Evolutionary conservation across 2,888 invertebrate genomes (phyloP), one percentile per base, ranked within the genome.

Genomic region (Rhamnusium bicolor): DNA sequence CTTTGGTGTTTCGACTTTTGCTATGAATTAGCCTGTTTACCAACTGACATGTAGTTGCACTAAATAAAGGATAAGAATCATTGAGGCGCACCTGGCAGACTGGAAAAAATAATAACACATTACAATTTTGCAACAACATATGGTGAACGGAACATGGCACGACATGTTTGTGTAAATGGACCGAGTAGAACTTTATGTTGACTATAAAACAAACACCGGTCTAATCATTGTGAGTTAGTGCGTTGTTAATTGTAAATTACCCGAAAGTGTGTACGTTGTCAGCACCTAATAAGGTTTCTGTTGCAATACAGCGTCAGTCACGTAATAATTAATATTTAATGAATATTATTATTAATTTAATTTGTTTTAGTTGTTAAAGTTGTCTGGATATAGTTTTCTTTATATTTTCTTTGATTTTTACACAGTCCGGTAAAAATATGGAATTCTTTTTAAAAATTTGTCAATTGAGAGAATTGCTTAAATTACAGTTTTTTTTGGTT

Each of bases 21-120:
- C 24, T 40, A 16, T 27, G 53, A 53, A 18, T 19, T 10, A 18
- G 18, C 19, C 7, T 47, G 65, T 65, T 53, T 53, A 40, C 65
- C 65, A 53, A 53, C 65, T 65, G 65, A 18, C 65, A 65, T 53
- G 65, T 16, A 65, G 7, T 53, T 21, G 12, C 65, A 29, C 65
- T 18, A 40, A 65, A 53, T 24, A 53, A 65, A 49, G 51, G 16
- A 51, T 29, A 53, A 51, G 65, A 29, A 53, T 53, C 53, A 19
- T 53, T 53, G 32, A 29, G 51, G 51, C 29, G 32, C 65, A 65
- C 32, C 51, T 65, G 65, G 65, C 12, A n/a, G 29, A 65, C 32
- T 32, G 65, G 21, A 32, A 65, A 65, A 53, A 65, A 65, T 53
- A 65, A 65, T 58, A 58, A 65, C n/a, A 27, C 32, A 10, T 40